A percentile compares a stretch with the other conserved stretches of the same genome.
Evolutionary conservation across 1,140 invertebrate species (phyloP).

Genomic region (Drosophila teissieri): DNA sequence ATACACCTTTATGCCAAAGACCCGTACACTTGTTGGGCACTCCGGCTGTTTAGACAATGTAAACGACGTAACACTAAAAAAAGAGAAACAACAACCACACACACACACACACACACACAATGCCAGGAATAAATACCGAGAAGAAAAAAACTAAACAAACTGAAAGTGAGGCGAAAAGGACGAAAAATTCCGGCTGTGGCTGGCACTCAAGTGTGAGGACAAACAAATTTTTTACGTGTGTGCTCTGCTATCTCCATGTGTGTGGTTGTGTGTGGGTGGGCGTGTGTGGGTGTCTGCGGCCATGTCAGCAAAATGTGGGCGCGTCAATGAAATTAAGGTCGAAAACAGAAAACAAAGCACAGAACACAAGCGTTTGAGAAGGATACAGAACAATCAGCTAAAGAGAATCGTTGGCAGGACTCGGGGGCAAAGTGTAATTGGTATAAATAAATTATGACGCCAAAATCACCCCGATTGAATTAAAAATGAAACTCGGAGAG

Average conservation of each 20-base stretch:
- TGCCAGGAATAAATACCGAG: conserved; percentile 19
- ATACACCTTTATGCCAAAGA: conserved; percentile 58
- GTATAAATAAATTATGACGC: conserved; percentile 45
- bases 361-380: conserved; percentile 33
- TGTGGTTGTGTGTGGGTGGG: neutral
- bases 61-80: conserved; percentile 67
- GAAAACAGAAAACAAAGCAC: conserved; percentile 20
- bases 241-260: neutral
- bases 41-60: conserved; percentile 79
- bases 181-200: conserved; percentile 44
- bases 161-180: conserved; percentile 52
- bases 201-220: conserved; percentile 68
- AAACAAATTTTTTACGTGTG: conserved; percentile 65
- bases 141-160: conserved; percentile 73
- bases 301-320: conserved; percentile 65
- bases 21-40: conserved; percentile 58
- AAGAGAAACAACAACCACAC: neutral
- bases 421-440: conserved; percentile 39
- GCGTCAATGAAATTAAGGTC: conserved; percentile 74
- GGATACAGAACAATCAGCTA: conserved; percentile 46
- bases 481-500: conserved; percentile 23
- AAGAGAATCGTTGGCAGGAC: conserved; percentile 17
- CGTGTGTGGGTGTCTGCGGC: conserved; percentile 29
- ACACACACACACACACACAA: conserved; percentile 27
- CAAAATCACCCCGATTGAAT: conserved; percentile 42